Evolutionary conservation across 2,797 vertebrate species (phyloP), one percentile per base, ranked within the genome.

Genomic region (Mallotus villosus): DNA sequence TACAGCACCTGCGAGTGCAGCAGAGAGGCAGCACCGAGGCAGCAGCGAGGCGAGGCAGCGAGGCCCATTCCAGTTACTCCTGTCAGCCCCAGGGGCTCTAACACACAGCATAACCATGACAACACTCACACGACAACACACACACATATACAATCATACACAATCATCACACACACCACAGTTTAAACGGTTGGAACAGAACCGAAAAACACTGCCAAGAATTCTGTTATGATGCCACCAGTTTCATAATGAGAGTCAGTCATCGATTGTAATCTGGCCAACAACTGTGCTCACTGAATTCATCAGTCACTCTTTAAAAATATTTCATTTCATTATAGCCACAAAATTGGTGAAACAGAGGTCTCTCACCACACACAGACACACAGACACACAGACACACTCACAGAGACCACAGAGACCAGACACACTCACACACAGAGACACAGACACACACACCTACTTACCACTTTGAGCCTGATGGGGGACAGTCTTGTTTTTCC

Each of bases 381-480:
- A 32, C 0, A 41, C 34, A 37, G 1, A 73, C 22, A 67, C 65
- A 70, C 14, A 51, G 17, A 61, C 24, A 70, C 58, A 73, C 63
- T 64, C 6, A 66, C 46, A 74, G 41, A 41, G 49, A 25, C 27
- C 29, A 24, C 41, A 72, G 41, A 51, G 25, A 70, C 58, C 34
- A 37, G 4, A 37, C 7, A 41, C 37, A 41, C 11, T 29, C 67
- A 37, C 57, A 61, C 29, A 61, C n/a, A 60, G 21, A 70, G 37
- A 62, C 59, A 61, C 34, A 17, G 4, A 74, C 58, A 29, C 62
- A 41, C 74, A 81, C 77, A 57, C 65, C 79, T 70, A 77, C 91
- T 74, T 82, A 94, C 91, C 91, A 94, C 90, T 81, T 93, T 92
- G 74, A 94, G 93, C 85, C 83, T 85, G 84, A 93, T 94, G n/a